Evolutionary conservation across 2,888 invertebrate genomes (phyloP).

Genomic region (Phytoseiulus persimilis): DNA sequence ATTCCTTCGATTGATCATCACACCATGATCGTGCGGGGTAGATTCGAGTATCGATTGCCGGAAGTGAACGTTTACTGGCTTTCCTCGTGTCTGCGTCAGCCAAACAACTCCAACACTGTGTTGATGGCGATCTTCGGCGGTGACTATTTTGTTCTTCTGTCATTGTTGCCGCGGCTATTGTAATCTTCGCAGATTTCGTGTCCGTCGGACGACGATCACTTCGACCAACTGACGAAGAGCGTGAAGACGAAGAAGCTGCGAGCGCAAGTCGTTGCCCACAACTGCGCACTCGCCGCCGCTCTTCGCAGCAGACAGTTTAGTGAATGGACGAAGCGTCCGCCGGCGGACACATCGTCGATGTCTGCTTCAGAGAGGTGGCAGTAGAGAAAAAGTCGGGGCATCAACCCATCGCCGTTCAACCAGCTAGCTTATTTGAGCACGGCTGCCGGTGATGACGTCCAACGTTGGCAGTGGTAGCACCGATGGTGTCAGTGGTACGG

Average conservation of each 20-base stretch:
- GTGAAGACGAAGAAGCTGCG: neutral
- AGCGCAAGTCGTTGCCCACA: neutral
- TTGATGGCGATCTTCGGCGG: neutral
- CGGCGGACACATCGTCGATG: neutral
- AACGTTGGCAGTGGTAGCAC: neutral
- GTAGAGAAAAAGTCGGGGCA: neutral
- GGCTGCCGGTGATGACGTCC: neutral
- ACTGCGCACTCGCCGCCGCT: neutral
- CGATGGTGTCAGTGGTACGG: neutral
- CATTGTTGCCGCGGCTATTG: neutral
- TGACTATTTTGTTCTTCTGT: neutral
- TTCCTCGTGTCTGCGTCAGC: too few relatives aligned
- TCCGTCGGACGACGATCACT: neutral
- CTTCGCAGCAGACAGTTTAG: neutral
- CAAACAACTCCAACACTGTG: too few relatives aligned
- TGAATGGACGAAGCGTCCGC: neutral
- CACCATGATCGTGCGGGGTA: neutral
- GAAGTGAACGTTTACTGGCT: neutral
- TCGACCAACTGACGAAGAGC: neutral
- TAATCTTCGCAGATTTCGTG: neutral
- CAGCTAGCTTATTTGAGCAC: neutral
- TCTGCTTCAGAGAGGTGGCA: neutral
- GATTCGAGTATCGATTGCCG: neutral
- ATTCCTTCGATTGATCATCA: neutral
- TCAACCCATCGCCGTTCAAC: neutral